A percentile compares a stretch with the other conserved stretches of the same genome.
Evolutionary conservation across 2,888 invertebrate species (phyloP).

Genomic region (Beris chalybata): DNA sequence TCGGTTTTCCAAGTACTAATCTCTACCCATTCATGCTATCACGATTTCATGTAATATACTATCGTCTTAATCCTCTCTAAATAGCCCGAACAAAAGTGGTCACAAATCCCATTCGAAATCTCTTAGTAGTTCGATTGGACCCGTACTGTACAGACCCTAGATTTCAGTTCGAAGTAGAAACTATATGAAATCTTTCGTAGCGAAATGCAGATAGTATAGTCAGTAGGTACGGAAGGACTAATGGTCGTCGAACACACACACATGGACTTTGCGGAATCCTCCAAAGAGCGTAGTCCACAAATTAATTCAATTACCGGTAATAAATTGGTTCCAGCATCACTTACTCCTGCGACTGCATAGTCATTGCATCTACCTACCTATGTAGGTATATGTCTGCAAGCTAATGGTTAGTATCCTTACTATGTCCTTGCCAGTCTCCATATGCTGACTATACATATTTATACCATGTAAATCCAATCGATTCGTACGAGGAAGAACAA

Average conservation of each 20-base stretch:
- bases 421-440: too few species aligned
- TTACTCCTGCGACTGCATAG: slow-evolving; percentile 4
- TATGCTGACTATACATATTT: too few species aligned
- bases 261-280: slow-evolving; percentile 13
- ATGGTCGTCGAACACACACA: neutral
- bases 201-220: slow-evolving; percentile 4
- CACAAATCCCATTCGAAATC: slow-evolving; percentile 28
- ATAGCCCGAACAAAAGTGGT: slow-evolving; percentile 31
- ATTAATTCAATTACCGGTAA: slow-evolving; percentile 38
- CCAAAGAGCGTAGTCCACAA: slow-evolving; percentile 31
- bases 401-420: too few species aligned
- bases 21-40: slow-evolving; percentile 27
- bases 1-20: slow-evolving; percentile 9
- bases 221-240: neutral
- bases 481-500: too few species aligned
- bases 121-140: slow-evolving; percentile 22
- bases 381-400: too few species aligned
- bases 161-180: neutral
- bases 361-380: too few species aligned
- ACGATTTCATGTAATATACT: slow-evolving; percentile 30
- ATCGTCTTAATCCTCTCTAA: slow-evolving; percentile 30
- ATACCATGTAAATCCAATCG: neutral
- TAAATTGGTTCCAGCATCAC: slow-evolving; percentile 30
- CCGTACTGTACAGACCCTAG: neutral
- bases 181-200: neutral